Evolutionary conservation across 2,797 vertebrate species (phyloP), one percentile per base, ranked within the genome.

Genomic region (Manis javanica): DNA sequence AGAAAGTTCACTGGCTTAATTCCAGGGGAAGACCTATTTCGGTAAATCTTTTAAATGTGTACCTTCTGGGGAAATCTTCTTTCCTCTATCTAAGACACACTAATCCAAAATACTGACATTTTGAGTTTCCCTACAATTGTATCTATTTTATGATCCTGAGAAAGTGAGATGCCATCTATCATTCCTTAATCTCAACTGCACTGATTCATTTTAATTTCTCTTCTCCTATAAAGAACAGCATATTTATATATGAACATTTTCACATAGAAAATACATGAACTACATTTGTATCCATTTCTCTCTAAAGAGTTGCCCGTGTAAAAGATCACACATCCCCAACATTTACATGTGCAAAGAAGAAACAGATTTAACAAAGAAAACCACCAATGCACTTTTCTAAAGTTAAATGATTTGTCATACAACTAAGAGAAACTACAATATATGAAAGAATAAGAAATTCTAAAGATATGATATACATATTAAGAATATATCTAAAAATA

Each of bases 21-120:
- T 64, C 18, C 7, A 46, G 37, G 7, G 1, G 78, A 69, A 87
- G 53, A 42, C 4, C 5, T 78, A 39, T 29, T 77, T 87, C 13
- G 21, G 19, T 37, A 68, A 7, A 39, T 68, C 5, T 71, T 72
- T 59, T 37, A 59, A 57, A 37, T 14, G 87, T 78, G 68, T 86
- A 66, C 5, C 15, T 59, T 46, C 53, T 66, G 29, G 4, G 21
- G 16, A 83, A 61, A 46, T 69, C 8, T 64, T 5, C 63, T 71
- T 77, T 94, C 7, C 34, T 87, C 0, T 78, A 74, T 94, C 10
- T 78, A 77, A 87, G 3, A 77, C 8, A 90, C 94, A 68, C 21
- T 72, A 92, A 83, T 71, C 7, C 4, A 90, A 82, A 95, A 92
- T 87, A 49, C 10, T 93, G 34, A 24, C 24, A 71, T 81, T 85